Evolutionary conservation across 1,140 invertebrate genomes (phyloP), one percentile per base, ranked within the genome.

Genomic region (Drosophila nebulosa): DNA sequence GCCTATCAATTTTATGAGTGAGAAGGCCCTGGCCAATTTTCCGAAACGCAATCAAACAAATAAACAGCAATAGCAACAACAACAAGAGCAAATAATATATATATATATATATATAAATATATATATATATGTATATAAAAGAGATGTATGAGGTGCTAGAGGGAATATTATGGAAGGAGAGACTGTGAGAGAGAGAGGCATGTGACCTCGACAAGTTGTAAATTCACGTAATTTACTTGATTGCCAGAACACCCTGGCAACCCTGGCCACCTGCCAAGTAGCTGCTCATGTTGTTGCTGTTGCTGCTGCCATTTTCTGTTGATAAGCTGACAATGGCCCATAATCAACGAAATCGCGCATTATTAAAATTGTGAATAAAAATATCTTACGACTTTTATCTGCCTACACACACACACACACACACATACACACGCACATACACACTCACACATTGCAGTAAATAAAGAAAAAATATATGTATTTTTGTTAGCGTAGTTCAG

Each of bases 171-270:
- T 36, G 36, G n/a, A 39, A 14, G 6, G 39, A 16, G 7, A 18
- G 16, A 10, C n/a, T 32, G 30, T 32, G 16, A 3, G n/a, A n/a
- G n/a, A 46, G 39, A 46, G 36, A 12, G 53, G 10, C 26, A 35
- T 66, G 70, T 74, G 63, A 74, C 55, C 70, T 51, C 63, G 24
- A 56, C 62, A 74, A 67, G 76, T 78, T 79, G 76, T 79, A 79
- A 79, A 79, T 79, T 79, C 74, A 51, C 58, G 77, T 79, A 79
- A 79, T 79, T 79, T 79, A 74, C 76, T 79, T 79, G 76, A 79
- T 79, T 79, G 77, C 76, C 39, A n/a, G 16, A 55, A 42, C 51
- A 27, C 51, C 62, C 57, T 22, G 53, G 27, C 69, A 79, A 69
- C 65, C 61, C 61, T 60, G 70, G 75, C 60, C 70, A 69, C 76